These are phyloP conservation scores for Hycleus cichorii DNA, from an alignment of 1,140 invertebrate species.

Conservation along the genomic window DNA sequence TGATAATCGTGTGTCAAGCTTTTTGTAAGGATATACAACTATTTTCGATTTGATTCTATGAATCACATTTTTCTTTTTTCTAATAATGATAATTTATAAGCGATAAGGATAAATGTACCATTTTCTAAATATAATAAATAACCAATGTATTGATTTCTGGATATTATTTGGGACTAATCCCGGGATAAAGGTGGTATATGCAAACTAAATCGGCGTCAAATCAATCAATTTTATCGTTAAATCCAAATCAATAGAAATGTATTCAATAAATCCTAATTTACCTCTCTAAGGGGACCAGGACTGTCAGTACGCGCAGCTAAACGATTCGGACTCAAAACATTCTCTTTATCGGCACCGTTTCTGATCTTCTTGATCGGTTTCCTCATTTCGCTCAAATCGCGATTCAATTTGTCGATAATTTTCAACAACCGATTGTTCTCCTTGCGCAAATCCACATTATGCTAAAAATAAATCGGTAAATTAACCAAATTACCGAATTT, in stretches of 20 bases:
- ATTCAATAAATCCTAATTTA: slow-evolving; percentile 29
- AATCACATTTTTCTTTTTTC: slow-evolving; percentile 9
- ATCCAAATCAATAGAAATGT: background rate
- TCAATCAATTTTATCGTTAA: background rate
- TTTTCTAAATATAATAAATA: slow-evolving; percentile 13
- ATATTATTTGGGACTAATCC: background rate
- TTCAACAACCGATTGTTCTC: slow-evolving; percentile 27
- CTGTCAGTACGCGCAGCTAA: slow-evolving; percentile 27
- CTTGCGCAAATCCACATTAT: slow-evolving; percentile 17
- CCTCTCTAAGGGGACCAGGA: slow-evolving; percentile 31
- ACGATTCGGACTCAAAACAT: slow-evolving; percentile 31
- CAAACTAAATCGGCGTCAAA: too few species aligned
- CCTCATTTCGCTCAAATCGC: slow-evolving; percentile 21
- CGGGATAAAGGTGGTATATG: too few species aligned
- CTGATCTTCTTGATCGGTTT: slow-evolving; percentile 24
- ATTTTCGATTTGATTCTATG: slow-evolving; percentile 9
- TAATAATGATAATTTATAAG: too few species aligned
- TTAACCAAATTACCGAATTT: background rate
- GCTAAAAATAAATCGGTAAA: slow-evolving; percentile 10
- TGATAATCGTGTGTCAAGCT: background rate
- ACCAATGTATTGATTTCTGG: background rate
- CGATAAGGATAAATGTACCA: slow-evolving; percentile 3
- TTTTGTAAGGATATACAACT: slow-evolving; percentile 10
- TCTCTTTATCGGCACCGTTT: slow-evolving; percentile 33
- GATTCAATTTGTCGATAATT: slow-evolving; percentile 31